phyloP scores from a whole-genome alignment of 2,797 vertebrate genomes.

The Sandelia bainsii region DNA sequence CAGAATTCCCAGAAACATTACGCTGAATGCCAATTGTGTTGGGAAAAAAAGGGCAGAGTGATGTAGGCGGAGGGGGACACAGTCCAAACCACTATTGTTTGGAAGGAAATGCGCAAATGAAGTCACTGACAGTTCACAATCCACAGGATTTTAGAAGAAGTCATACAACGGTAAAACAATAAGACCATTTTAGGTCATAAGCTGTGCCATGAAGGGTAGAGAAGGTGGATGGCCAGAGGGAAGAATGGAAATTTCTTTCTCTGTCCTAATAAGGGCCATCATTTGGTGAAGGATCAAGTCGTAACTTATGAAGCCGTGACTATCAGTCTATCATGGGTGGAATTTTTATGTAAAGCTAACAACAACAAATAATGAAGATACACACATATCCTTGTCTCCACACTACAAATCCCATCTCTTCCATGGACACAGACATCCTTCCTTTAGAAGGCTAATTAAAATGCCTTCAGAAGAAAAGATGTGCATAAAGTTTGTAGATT shows the following conservation, averaged over 20 bases:
- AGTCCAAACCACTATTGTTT: constrained; percentile 72
- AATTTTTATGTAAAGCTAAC: constrained; percentile 33
- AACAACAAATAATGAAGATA: constrained; percentile 46
- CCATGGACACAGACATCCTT: constrained; percentile 28
- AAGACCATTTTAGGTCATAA: constrained; percentile 67
- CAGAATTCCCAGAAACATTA: constrained; percentile 68
- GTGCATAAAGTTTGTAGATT: constrained; percentile 58
- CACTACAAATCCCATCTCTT: constrained; percentile 27
- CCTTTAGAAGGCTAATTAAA: constrained; percentile 34
- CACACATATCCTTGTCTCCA: constrained; percentile 20
- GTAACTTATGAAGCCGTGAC: constrained; percentile 42
- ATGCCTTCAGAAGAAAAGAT: constrained; percentile 19
- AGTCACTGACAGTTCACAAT: constrained; percentile 65
- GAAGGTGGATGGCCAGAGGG: constrained; percentile 6
- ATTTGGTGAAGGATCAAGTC: constrained; percentile 35
- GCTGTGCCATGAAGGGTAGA: constrained; percentile 25
- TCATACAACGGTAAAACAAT: constrained; percentile 59
- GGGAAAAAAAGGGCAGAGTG: constrained; percentile 44
- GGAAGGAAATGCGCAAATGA: constrained; percentile 66
- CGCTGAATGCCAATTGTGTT: constrained; percentile 48
- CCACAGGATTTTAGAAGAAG: constrained; percentile 73
- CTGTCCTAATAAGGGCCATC: constrained; percentile 55
- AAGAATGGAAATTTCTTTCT: constrained; percentile 29
- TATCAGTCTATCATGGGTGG: constrained; percentile 43
- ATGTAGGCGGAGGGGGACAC: constrained; percentile 29